Base-by-base conservation (phyloP, 2,797 vertebrate species). In the Chaetodon trifasciatus region DNA sequence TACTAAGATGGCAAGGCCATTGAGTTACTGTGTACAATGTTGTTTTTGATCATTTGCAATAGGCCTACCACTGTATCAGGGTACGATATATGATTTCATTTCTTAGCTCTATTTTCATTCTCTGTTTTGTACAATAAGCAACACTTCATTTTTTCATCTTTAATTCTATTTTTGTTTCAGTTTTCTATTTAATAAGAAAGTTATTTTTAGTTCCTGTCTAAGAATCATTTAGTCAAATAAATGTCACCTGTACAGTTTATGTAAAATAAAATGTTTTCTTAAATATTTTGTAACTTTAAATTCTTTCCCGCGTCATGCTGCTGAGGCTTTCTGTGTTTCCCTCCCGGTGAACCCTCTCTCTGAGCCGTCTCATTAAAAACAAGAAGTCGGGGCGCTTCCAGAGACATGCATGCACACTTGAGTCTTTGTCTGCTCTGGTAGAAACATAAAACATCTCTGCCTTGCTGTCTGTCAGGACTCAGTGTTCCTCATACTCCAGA, bases 171-270 rank as follows among this genome's bases (percentile, higher is more conserved):
- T 93, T 90, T 91, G 90, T 94, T 96, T 90, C 89, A 84, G 94
- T 97, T 97, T 98, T 98, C 92, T 99, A 98, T 98, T 98, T 99
- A 98, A 98, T 98, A 96, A 94, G 96, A 95, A 93, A 96, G 93
- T 96, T 96, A 96, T 97, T 97, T 96, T 97, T 98, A 98, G 97
- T 93, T 97, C 95, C 95, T 97, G 96, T 97, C 96, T 96, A 95
- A 96, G 97, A 97, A 97, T 97, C 97, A 98, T 97, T 97, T 97
- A 98, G 97, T 97, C 96, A 96, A 97, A 97, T 96, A 96, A 95
- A 96, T 96, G 96, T 96, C 95, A 96, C 96, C 94, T 99, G 97
- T 99, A 99, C 97, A 98, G 97, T 97, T 96, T 96, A 97, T 98
- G 97, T 97, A 95, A 98, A 98, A 97, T 96, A 97, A 97, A 93